Percentiles rank a stretch among this genome's conserved stretches.
These are phyloP conservation scores for Elanoides forficatus DNA, from an alignment of 2,113 vertebrate species.

Conservation along the genomic window DNA sequence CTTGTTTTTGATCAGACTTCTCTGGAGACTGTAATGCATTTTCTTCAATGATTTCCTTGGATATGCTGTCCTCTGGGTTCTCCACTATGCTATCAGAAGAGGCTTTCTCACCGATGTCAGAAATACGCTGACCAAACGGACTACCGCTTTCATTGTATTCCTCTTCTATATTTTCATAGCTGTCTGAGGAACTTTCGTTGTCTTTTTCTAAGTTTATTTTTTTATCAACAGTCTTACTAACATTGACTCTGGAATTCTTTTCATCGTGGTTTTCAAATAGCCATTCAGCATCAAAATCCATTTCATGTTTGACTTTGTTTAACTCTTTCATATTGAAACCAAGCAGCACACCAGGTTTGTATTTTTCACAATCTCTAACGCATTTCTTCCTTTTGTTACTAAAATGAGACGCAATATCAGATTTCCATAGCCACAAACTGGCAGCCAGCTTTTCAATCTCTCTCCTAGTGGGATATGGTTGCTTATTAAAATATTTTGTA, in stretches of 20 bases:
- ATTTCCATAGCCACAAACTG: conserved; percentile 95
- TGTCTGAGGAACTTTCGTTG: conserved; percentile 76
- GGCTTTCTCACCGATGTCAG: conserved; percentile 63
- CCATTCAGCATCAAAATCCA: conserved; percentile 81
- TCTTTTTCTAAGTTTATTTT: conserved; percentile 75
- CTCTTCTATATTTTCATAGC: conserved; percentile 75
- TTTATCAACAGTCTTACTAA: conserved; percentile 83
- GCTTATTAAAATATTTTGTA: conserved; percentile 89
- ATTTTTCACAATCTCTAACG: conserved; percentile 85
- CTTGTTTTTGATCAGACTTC: conserved; percentile 72
- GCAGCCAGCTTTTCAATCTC: conserved; percentile 94
- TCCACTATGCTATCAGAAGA: conserved; percentile 2
- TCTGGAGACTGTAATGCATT: conserved; percentile 37
- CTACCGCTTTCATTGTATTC: conserved; percentile 74
- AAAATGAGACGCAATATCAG: conserved; percentile 92
- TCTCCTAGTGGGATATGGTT: conserved; percentile 87
- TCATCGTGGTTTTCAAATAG: conserved; percentile 79
- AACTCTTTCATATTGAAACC: conserved; percentile 95
- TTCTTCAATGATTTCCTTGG: conserved; percentile 63
- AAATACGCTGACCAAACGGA: conserved; percentile 57
- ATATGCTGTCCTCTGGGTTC: conserved; percentile 61
- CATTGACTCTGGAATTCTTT: conserved; percentile 82
- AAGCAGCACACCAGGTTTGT: conserved; percentile 82
- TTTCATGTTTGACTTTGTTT: conserved; percentile 84
- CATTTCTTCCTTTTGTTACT: conserved; percentile 90